Base-by-base conservation (phyloP, 2,797 vertebrate genomes). In the Pseudochaenichthys georgianus region DNA sequence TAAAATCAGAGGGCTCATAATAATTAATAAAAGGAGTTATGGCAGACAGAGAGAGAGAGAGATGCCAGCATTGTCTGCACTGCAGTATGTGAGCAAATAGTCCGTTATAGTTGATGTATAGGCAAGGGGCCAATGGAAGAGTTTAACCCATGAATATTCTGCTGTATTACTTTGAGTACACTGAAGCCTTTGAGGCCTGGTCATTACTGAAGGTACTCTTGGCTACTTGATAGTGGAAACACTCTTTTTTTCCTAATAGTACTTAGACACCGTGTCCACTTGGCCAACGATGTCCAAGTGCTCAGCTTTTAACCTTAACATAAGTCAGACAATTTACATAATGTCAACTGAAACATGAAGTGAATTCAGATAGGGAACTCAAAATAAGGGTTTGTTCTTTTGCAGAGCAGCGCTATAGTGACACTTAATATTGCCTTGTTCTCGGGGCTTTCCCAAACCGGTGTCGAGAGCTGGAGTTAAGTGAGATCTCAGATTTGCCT, bases 41-140 rank as follows among this genome's bases (percentile, higher is more conserved):
- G 19, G 57, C 54, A 68, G 54, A 69, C 23, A 68, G 34, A 67
- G 28, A 64, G 46, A 45, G 41, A 69, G 15, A 28, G 28, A 21
- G 42, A 77, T 13, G 23, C 13, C 43, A 65, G 65, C 34, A 70
- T 34, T 70, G 64, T 70, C 69, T 77, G 57, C 53, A 51, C 59
- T 77, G 76, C 62, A 70, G 74, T 57, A 73, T 21, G 58, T 74
- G 62, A 81, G 64, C 59, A 83, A 74, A 72, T 64, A 74, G 21
- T n/a, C 51, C 45, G 73, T 65, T 64, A 53, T 47, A 50, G 57
- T 48, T 64, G 50, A 73, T 80, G 61, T 50, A 59, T 63, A 83
- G 80, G 59, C 60, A 70, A 21, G 17, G 43, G 63, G 70, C 75
- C 70, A 59, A 3, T n/a, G 9, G 42, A 64, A 45, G 43, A 78